phyloP scores from a whole-genome alignment of 2,797 vertebrate species.

The Pagetopsis macropterus region DNA sequence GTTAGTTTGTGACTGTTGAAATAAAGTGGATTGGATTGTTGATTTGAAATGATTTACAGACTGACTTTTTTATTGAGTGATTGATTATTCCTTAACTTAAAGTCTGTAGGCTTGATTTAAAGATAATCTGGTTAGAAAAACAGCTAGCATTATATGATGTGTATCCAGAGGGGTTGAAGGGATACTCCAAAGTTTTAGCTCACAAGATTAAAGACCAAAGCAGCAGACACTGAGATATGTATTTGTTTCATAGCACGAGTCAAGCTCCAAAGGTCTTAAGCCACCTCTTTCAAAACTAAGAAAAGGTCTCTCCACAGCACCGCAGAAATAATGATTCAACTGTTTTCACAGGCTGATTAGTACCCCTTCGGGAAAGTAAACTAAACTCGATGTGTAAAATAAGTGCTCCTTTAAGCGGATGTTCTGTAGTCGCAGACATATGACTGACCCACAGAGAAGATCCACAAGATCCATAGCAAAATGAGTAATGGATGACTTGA shows the following conservation, averaged over 20 bases:
- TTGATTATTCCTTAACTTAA: background rate
- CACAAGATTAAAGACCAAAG: background rate
- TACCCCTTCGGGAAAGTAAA: background rate
- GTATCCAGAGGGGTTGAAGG: no score
- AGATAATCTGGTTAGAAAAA: background rate
- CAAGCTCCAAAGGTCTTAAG: background rate
- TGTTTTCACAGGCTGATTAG: background rate
- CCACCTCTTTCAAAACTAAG: no score
- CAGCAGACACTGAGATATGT: background rate
- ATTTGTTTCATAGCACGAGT: background rate
- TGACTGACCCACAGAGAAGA: background rate
- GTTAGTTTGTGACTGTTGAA: background rate
- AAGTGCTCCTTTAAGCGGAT: conserved; percentile 6
- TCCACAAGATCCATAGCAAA: background rate
- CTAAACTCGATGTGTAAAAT: background rate
- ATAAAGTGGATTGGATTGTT: background rate
- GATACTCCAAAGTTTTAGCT: background rate
- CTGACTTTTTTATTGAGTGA: background rate
- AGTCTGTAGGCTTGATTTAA: background rate
- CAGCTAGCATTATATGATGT: no score
- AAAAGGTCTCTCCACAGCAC: background rate
- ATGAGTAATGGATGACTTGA: background rate
- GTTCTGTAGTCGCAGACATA: background rate
- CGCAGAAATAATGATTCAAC: background rate
- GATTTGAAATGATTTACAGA: background rate